Percentiles rank a stretch among this genome's conserved stretches.
Evolutionary conservation across 2,113 vertebrate species (phyloP).

Genomic region (Clupea harengus): DNA sequence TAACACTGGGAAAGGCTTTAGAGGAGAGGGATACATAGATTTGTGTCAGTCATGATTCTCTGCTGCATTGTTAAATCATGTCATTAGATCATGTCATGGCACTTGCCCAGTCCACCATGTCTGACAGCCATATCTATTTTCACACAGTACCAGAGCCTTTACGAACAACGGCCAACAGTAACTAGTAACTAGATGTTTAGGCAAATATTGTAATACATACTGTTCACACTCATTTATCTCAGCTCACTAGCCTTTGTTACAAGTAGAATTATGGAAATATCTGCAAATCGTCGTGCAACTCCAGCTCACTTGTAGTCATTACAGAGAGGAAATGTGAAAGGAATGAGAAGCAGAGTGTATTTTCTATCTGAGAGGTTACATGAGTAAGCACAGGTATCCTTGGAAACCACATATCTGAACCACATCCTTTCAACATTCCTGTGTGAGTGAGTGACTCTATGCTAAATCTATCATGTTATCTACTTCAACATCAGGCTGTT

Average conservation of each 20-base stretch:
- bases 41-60: background rate
- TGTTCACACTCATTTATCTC: background rate
- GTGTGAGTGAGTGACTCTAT: background rate
- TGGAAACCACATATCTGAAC: constrained; percentile 40
- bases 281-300: background rate
- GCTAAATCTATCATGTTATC: background rate
- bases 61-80: background rate
- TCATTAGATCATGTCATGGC: background rate
- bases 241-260: background rate
- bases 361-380: constrained; percentile 47
- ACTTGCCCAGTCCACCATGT: background rate
- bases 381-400: constrained; percentile 52
- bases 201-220: background rate
- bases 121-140: background rate
- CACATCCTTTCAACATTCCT: background rate
- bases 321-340: constrained; percentile 15
- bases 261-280: background rate
- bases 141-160: background rate
- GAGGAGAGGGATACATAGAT: background rate
- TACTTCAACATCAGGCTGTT: background rate
- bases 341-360: constrained; percentile 29
- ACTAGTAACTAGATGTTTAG: background rate
- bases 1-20: background rate
- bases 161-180: background rate
- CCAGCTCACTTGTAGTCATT: background rate